These are phyloP conservation scores for Lepidurus apus DNA, from an alignment of 1,140 invertebrate genomes.

Conservation along the genomic window DNA sequence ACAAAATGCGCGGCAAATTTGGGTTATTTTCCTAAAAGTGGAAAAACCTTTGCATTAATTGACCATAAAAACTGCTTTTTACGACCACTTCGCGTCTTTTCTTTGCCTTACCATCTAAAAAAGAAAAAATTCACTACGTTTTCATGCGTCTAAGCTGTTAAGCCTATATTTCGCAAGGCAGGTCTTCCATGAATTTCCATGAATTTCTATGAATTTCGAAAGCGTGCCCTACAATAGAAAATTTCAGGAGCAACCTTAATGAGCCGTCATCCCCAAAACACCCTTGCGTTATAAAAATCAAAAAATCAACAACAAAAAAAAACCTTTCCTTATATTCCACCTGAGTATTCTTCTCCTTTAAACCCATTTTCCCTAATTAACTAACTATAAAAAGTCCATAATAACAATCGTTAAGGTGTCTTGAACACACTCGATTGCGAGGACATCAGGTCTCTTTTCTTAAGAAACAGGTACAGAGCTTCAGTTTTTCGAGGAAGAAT, in stretches of 20 bases:
- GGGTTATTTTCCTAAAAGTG: conserved; percentile 22
- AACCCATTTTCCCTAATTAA: neutral
- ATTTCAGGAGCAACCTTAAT: neutral
- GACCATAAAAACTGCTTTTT: conserved; percentile 4
- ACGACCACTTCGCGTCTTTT: conserved; percentile 7
- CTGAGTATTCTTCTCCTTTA: neutral
- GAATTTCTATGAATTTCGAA: neutral
- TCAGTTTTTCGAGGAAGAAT: neutral
- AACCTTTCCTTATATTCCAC: neutral
- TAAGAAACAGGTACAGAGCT: neutral
- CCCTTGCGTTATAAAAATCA: neutral
- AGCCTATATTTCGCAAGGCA: neutral
- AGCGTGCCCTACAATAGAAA: neutral
- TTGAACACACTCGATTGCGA: neutral
- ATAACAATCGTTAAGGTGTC: neutral
- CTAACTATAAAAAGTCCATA: conserved; percentile 6
- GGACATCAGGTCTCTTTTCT: neutral
- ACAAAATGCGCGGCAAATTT: neutral
- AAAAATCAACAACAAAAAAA: neutral
- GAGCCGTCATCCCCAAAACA: neutral
- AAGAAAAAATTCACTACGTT: neutral
- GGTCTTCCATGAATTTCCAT: neutral
- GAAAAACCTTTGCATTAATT: conserved; percentile 10
- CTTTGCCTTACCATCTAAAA: conserved; percentile 1
- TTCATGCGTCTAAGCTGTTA: neutral